phyloP scores from a whole-genome alignment of 2,888 invertebrate genomes.

The Callimorpha dominula region DNA sequence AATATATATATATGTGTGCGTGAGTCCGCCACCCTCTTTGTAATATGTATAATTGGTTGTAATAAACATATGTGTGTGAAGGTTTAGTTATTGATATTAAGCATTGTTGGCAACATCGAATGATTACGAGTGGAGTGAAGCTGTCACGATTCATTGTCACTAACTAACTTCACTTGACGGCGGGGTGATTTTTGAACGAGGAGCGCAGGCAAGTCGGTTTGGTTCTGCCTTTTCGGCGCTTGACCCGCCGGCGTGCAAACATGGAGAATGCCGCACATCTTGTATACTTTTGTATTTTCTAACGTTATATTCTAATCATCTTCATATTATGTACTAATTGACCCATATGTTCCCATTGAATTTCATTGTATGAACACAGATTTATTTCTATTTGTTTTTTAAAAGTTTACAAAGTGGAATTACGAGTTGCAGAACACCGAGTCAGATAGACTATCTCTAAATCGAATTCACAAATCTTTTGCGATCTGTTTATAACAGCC shows the following conservation, averaged over 20 bases:
- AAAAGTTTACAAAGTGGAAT: background rate
- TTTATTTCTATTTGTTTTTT: too few species aligned
- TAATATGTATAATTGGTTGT: slow-evolving; percentile 32
- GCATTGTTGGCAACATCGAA: background rate
- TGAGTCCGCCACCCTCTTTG: slow-evolving; percentile 32
- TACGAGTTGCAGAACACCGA: background rate
- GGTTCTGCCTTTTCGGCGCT: background rate
- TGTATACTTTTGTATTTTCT: background rate
- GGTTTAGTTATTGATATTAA: slow-evolving; percentile 4
- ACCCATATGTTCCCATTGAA: too few species aligned
- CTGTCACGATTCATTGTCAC: background rate
- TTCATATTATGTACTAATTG: too few species aligned
- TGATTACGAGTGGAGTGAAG: background rate
- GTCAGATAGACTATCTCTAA: background rate
- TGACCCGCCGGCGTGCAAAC: background rate
- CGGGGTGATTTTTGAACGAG: background rate
- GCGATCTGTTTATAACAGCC: background rate
- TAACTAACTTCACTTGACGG: background rate
- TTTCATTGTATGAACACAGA: too few species aligned
- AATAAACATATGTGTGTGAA: slow-evolving; percentile 17
- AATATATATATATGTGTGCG: slow-evolving; percentile 6
- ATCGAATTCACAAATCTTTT: background rate
- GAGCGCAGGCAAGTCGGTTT: background rate
- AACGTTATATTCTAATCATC: too few species aligned
- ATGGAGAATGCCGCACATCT: background rate